Base-by-base conservation (phyloP, 2,888 invertebrate species). In the Elysia crispata region DNA sequence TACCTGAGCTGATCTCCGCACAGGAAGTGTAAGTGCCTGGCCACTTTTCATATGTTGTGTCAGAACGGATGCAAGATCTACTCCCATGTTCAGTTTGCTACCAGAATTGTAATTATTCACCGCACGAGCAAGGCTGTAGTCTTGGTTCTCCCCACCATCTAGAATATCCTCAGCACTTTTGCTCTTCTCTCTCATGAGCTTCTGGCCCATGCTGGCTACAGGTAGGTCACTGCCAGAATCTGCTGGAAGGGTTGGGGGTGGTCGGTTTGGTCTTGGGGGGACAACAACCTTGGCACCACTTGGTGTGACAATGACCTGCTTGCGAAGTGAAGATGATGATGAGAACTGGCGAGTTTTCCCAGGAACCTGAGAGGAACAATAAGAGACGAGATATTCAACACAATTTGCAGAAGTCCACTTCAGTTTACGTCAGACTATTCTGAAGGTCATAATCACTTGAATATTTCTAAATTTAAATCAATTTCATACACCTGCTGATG, bases 141-240 rank as follows among this genome's bases (percentile, higher is more conserved):
- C 50, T 30, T 30, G n/a, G 11, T 6, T 6, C n/a, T 1, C 13
- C 11, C 33, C 57, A 28, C n/a, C 13, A 11, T 50, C 15, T 1
- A 50, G 25, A 5, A 76, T 28, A 69, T 76, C 67, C 57, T 76
- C 76, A 8, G 54, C 31, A 54, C 76, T 76, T 69, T 49, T 67
- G 57, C 76, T 67, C 31, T 76, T 76, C 3, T n/a, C 8, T 3
- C 18, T 30, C 23, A 67, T 0, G 41, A 30, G 18, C 76, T 66
- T 50, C 8, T n/a, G 25, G 8, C 18, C 54, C 30, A 1, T 0
- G 0, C 15, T 25, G 25, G n/a, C 28, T 31, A 25, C 25, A 13
- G 49, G 67, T 1, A 67, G 3, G 18, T 67, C 50, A 50, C 67
- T 66, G 50, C 54, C 67, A 50, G 76, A 67, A 28, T 54, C 54